Evolutionary conservation across 2,797 vertebrate species (phyloP), one percentile per base, ranked within the genome.

Genomic region (Harpagifer antarcticus): DNA sequence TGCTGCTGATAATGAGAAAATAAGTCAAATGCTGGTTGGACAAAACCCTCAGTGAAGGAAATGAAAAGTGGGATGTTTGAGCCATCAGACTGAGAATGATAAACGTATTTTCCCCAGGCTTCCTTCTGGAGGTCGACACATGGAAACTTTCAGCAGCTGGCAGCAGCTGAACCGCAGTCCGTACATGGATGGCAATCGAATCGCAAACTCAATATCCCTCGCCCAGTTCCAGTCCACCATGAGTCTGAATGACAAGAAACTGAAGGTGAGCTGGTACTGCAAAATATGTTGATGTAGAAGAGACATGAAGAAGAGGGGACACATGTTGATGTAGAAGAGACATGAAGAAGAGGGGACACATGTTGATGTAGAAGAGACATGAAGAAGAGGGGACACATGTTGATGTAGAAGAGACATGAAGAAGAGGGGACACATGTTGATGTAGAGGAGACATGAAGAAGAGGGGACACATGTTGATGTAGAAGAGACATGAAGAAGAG

Each of bases 181-280:
- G 0, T 89, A 83, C 70, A 50, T 85, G 74, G 92, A 93, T 0
- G 77, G 85, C 13, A 72, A 79, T 31, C 87, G 73, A 55, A 82
- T 74, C 2, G 9, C 81, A 69, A 86, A 72, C 77, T 73, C 79
- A 0, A 85, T 84, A 68, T 78, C 83, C 15, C 20, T 91, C 4
- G 4, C 76, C 15, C 83, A 84, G 31, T 91, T 91, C 11, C 85
- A 85, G 2, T 94, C 93, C 65, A 82, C 86, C 0, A 67, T 86
- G 31, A 94, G 91, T 72, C 86, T 94, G 65, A 93, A 62, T 50
- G 89, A 94, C 14, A 93, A 88, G 78, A 95, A 90, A 76, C 12
- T 72, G 4, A 94, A 94, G 89, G 94, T 92, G 42, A 58, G 76
- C 1, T 9, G 23, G 53, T 4, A 15, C 50, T 44, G n/a, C 4